Evolutionary conservation across 2,113 vertebrate species (phyloP).

Genomic region (Alaudala cheleensis): DNA sequence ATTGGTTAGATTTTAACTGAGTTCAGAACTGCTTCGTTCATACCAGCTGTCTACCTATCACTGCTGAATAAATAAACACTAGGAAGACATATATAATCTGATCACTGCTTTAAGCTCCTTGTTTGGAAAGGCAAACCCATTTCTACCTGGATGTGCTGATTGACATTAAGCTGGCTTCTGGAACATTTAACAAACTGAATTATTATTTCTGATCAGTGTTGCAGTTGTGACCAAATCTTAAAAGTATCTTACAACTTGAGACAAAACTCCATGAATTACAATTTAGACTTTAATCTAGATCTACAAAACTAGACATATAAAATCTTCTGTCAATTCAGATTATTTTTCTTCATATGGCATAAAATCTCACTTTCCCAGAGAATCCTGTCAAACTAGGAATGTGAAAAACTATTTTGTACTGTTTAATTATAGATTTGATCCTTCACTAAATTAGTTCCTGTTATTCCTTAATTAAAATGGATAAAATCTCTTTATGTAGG

Average conservation of each 20-base stretch:
- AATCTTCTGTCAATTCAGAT: background rate
- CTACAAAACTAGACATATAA: background rate
- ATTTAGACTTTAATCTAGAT: background rate
- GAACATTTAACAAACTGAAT: conserved; percentile 23
- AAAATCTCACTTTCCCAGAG: background rate
- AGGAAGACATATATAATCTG: background rate
- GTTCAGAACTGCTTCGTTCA: background rate
- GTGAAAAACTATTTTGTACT: background rate
- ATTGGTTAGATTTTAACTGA: background rate
- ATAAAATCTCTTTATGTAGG: background rate
- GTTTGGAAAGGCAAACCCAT: conserved; percentile 1
- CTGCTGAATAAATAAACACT: background rate
- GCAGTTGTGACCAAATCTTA: background rate
- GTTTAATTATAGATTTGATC: background rate
- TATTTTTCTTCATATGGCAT: background rate
- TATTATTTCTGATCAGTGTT: background rate
- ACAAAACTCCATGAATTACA: background rate
- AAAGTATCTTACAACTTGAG: background rate
- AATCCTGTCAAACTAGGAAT: background rate
- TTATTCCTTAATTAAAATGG: background rate
- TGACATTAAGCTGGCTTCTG: background rate
- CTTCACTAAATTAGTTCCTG: background rate
- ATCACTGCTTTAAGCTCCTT: background rate
- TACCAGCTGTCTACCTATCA: background rate
- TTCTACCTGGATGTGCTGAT: background rate